These are phyloP conservation scores for Drosophila merina DNA, from an alignment of 2,888 invertebrate genomes.

Conservation along the genomic window DNA sequence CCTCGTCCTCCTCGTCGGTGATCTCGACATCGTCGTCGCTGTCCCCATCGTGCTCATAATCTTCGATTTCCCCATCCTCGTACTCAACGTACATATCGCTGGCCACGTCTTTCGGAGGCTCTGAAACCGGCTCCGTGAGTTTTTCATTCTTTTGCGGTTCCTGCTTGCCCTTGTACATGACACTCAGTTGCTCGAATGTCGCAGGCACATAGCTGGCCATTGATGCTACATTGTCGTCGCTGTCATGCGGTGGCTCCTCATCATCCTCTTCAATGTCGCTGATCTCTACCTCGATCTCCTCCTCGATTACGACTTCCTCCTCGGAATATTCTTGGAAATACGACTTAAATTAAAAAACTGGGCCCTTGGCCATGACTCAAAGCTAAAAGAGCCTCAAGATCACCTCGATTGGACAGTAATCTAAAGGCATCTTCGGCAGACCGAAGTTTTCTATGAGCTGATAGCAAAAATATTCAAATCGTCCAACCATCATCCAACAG, in stretches of 20 bases:
- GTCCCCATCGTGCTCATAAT: conserved; percentile 52
- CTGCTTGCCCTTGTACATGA: conserved; percentile 64
- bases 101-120: conserved; percentile 18
- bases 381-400: conserved; percentile 8
- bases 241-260: conserved; percentile 46
- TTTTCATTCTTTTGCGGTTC: conserved; percentile 16
- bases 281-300: conserved; percentile 78
- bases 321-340: conserved; percentile 75
- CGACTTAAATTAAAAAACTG: conserved; percentile 35
- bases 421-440: conserved; percentile 47
- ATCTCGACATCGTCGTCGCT: conserved; percentile 48
- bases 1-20: conserved; percentile 84
- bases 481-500: conserved; percentile 81
- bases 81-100: conserved; percentile 71
- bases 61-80: conserved; percentile 62
- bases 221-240: conserved; percentile 83
- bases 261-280: conserved; percentile 72
- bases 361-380: background rate
- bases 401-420: background rate
- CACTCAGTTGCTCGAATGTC: conserved; percentile 81
- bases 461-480: background rate
- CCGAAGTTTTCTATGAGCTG: conserved; percentile 48
- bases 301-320: conserved; percentile 80
- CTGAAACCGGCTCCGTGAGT: conserved; percentile 5
- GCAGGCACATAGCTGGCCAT: conserved; percentile 73